Conservation (phyloP, 2,113 vertebrate genomes). For the Gopherus flavomarginatus region DNA sequence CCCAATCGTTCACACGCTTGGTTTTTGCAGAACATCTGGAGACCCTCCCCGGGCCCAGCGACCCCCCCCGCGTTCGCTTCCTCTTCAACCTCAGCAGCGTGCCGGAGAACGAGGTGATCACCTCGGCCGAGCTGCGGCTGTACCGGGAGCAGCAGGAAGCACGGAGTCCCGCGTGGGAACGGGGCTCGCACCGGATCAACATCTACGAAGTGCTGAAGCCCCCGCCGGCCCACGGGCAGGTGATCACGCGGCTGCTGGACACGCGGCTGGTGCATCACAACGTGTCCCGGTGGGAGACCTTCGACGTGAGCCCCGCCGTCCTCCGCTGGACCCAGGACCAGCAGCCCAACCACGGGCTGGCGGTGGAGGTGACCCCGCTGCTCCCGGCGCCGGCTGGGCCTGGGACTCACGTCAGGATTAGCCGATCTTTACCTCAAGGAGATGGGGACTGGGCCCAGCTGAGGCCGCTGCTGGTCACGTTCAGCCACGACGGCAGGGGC, state of each 20-base stretch:
- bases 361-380: conserved; percentile 92
- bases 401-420: conserved; percentile 93
- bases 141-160: conserved; percentile 91
- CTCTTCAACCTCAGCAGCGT: conserved; percentile 98
- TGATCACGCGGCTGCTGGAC: conserved; percentile 95
- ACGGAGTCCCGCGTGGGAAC: conserved; percentile 70
- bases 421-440: conserved; percentile 91
- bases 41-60: conserved; percentile 79
- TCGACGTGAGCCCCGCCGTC: conserved; percentile 96
- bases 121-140: conserved; percentile 93
- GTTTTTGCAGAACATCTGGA: conserved; percentile 91
- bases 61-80: conserved; percentile 84
- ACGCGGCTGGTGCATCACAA: conserved; percentile 95
- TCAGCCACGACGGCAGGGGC: conserved; percentile 95
- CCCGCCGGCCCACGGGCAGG: conserved; percentile 79
- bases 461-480: conserved; percentile 96
- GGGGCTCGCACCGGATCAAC: conserved; percentile 93
- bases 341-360: conserved; percentile 93
- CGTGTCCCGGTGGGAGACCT: conserved; percentile 93
- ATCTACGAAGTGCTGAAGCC: conserved; percentile 97
- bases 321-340: conserved; percentile 94
- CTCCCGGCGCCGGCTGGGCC: conserved; percentile 83
- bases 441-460: conserved; percentile 93
- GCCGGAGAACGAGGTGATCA: conserved; percentile 94
- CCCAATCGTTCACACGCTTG: conserved; percentile 9